These are phyloP conservation scores for Aphaenogaster ashmeadi DNA, from an alignment of 1,140 invertebrate genomes.

Conservation along the genomic window DNA sequence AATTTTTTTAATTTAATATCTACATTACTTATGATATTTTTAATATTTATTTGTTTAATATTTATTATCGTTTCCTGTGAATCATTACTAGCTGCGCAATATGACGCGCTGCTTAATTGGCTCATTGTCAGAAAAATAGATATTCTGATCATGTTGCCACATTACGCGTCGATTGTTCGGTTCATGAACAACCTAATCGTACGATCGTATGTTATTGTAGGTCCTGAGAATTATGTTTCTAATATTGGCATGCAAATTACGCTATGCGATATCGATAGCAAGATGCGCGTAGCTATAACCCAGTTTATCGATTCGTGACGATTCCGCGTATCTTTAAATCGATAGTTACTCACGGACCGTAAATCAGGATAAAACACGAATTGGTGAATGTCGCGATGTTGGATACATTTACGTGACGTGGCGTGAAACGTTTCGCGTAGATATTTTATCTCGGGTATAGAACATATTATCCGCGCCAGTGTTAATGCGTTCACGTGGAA, in stretches of 20 bases:
- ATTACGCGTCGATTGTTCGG: neutral
- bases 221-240: neutral
- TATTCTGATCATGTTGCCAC: neutral
- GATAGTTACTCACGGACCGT: neutral
- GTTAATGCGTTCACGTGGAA: neutral
- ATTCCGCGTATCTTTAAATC: slow-evolving; percentile 14
- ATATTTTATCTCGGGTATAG: neutral
- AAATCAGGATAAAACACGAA: slow-evolving; percentile 23
- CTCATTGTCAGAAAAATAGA: neutral
- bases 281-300: slow-evolving; percentile 10
- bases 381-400: neutral
- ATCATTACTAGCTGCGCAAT: neutral
- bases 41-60: neutral
- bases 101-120: neutral
- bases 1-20: neutral
- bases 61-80: neutral
- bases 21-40: neutral
- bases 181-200: neutral
- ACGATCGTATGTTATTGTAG: neutral
- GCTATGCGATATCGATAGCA: slow-evolving; percentile 4
- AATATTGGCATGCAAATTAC: slow-evolving; percentile 6
- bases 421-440: neutral
- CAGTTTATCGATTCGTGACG: slow-evolving; percentile 44
- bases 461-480: neutral
- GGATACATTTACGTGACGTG: neutral